Evolutionary conservation across 2,797 vertebrate species (phyloP).

Genomic region (Iguana delicatissima): DNA sequence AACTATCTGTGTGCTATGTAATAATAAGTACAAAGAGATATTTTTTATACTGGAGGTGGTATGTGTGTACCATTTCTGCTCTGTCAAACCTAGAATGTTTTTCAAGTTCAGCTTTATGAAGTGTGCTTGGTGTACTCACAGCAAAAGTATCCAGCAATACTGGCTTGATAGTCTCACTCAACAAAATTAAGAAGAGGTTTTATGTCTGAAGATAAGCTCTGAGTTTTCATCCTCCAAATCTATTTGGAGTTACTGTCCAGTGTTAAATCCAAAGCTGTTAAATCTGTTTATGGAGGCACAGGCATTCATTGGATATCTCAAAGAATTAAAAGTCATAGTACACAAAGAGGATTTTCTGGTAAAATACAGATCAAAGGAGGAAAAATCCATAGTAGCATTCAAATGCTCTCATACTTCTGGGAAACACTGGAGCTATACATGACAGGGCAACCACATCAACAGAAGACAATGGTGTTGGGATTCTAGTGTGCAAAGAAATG

Average conservation of each 20-base stretch:
- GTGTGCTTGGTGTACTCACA: not conserved
- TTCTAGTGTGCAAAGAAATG: not conserved
- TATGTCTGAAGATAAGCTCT: conserved; percentile 36
- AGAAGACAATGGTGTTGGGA: not conserved
- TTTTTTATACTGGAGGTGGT: not conserved
- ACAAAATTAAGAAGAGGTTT: conserved; percentile 19
- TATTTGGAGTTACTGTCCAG: not conserved
- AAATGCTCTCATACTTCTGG: conserved; percentile 16
- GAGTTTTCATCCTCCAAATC: conserved; percentile 40
- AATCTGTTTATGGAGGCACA: conserved; percentile 27
- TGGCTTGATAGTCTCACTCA: conserved; percentile 3
- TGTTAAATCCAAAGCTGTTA: conserved; percentile 43
- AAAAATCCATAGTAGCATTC: conserved; percentile 1
- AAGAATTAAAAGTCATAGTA: conserved; percentile 15
- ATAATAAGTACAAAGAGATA: not conserved
- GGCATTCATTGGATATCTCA: not conserved
- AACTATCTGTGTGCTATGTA: not conserved
- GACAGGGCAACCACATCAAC: not conserved
- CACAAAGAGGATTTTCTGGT: conserved; percentile 35
- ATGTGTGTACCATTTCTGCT: not conserved
- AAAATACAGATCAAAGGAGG: conserved; percentile 36
- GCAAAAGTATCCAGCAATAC: conserved; percentile 14
- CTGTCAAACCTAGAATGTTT: not conserved
- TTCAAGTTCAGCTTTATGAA: not conserved
- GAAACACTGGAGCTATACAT: conserved; percentile 15